Base-by-base conservation (phyloP, 2,113 vertebrate genomes). In the Oncorhynchus clarkii region DNA sequence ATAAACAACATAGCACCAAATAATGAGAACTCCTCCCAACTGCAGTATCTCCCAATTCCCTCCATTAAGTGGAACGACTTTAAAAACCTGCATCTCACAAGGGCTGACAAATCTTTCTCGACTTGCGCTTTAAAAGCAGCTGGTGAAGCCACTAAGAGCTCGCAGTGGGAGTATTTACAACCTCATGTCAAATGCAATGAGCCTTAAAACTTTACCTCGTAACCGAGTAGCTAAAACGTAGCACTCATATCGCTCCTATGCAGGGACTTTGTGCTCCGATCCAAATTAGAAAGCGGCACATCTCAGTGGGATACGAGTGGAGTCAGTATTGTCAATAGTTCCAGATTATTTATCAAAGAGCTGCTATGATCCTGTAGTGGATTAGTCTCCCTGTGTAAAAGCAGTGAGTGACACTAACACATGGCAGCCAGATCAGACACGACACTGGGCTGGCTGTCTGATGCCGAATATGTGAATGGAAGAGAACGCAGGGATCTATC, bases 101-200 rank as follows among this genome's bases (percentile, higher is more conserved):
- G 72, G 16, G 24, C 24, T 74, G 29, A 66, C 29, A 78, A 66
- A 74, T 67, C 22, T 66, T 34, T 64, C 13, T 2, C 20, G 48
- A 65, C 67, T 62, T 22, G 14, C 2, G 20, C 45, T 71, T 67
- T 73, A 69, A 34, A 72, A 34, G 31, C 49, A 72, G 51, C 34
- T n/a, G 3, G 24, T 20, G 20, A 14, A 16, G n/a, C 13, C 49
- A 70, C 54, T 49, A 60, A 45, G 71, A 72, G 31, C 54, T n/a
- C 51, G 4, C 11, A 54, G 22, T 64, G n/a, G 27, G 34, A 20
- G 26, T 26, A 74, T 64, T 48, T 27, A 14, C 12, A 54, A 59
- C 26, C 12, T 70, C 48, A 14, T 70, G 67, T 71, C 72, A 71
- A 45, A 70, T 24, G 22, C 26, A 78, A 70, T 74, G 65, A 70